Conservation (phyloP, 2,113 vertebrate genomes). For the Poeciliopsis prolifica region DNA sequence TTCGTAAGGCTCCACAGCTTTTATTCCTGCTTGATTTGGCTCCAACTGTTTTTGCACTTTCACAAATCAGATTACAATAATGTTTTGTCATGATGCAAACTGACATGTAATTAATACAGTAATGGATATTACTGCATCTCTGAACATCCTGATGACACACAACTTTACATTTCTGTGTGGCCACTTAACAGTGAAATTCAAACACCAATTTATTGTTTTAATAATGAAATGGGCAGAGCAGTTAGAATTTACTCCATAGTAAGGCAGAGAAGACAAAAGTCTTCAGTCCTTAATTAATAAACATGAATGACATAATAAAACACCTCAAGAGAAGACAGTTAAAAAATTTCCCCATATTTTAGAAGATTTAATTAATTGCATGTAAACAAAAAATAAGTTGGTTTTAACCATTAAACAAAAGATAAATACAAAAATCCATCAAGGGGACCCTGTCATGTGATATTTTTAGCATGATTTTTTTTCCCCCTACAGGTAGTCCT, state of each 20-base stretch:
- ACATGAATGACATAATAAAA: no score
- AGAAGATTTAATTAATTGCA: neutral
- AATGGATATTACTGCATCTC: neutral
- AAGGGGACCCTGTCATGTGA: no score
- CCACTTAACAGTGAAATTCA: neutral
- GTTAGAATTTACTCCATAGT: neutral
- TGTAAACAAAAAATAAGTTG: neutral
- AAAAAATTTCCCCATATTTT: neutral
- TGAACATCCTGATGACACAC: no score
- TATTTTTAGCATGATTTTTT: no score
- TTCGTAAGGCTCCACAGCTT: conserved; percentile 9
- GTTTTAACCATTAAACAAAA: neutral
- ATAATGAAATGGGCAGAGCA: neutral
- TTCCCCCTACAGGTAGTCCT: no score
- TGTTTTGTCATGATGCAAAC: neutral
- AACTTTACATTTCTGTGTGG: neutral
- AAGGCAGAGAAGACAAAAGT: neutral
- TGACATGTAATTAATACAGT: conserved; percentile 1
- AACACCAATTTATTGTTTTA: neutral
- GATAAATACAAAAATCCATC: neutral
- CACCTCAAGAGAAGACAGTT: neutral
- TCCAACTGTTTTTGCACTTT: neutral
- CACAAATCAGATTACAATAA: conserved; percentile 16
- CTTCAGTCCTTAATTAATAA: neutral
- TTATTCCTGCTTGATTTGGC: neutral